Base-by-base conservation (phyloP, 1,140 invertebrate genomes). In the Lepidotrigona ventralis region DNA sequence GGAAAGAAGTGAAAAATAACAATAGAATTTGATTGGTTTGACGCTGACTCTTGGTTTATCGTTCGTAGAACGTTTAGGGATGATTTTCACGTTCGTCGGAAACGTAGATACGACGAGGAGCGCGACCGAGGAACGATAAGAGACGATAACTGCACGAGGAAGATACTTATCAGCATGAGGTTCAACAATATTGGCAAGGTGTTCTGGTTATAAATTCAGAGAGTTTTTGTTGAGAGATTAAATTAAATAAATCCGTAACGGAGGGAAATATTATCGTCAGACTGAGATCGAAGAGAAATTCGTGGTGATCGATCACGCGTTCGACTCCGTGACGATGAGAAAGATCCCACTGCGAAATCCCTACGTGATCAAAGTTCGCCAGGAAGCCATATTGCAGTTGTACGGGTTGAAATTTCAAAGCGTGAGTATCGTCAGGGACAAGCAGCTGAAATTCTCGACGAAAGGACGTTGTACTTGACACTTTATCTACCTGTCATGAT, bases 271-370 rank as follows among this genome's bases (percentile, higher is more conserved):
- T 64, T 81, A 8, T 79, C 5, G 29, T 63, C 39, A 91, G 90
- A 93, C 92, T 1, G 90, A 89, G 12, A 91, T 85, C n/a, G 89
- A 92, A 21, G 92, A 92, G 70, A 92, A 95, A 85, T 95, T 92
- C 60, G 90, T 95, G 9, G 90, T 94, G 26, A 86, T 95, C 17
- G 94, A 95, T 87, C 94, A 94, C 74, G 93, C 93, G 17, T 87
- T 93, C 46, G 94, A 95, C 85, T 87, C 92, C 0, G 9, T 88
- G 8, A 93, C 90, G 11, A 88, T 92, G 76, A 90, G 89, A 14
- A 94, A 92, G 72, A 88, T 91, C 17, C 90, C 92, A 12, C 73
- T 95, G 12, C 86, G 94, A 14, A 94, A 93, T 86, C 93, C 94
- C 0, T 94, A 94, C 66, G 94, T 94, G 19, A 89, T 95, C 33